phyloP scores from a whole-genome alignment of 2,113 vertebrate species.

The Thomomys bottae region DNA sequence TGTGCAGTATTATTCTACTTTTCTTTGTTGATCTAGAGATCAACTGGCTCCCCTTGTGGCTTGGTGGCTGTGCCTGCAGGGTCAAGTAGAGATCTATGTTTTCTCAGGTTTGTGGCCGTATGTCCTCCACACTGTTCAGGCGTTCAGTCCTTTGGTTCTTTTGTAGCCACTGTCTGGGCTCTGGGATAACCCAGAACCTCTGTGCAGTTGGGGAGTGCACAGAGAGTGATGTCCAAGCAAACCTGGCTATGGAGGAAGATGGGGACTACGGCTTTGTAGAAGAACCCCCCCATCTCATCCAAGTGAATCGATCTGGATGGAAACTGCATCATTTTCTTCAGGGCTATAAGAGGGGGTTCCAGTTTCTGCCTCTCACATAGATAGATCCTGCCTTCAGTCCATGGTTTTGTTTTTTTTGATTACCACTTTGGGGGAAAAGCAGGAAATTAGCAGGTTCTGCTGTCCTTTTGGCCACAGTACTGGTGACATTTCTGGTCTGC shows the following conservation, averaged over 20 bases:
- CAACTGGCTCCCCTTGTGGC: too few species aligned
- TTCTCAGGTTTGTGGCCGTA: not conserved
- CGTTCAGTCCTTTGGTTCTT: too few species aligned
- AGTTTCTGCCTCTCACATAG: too few species aligned
- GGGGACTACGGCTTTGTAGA: not conserved
- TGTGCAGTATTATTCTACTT: too few species aligned
- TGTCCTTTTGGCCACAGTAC: not conserved
- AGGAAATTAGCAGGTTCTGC: not conserved
- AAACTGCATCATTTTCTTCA: not conserved
- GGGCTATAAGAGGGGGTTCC: not conserved
- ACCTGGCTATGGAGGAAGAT: not conserved
- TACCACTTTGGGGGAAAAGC: not conserved
- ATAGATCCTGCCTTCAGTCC: not conserved
- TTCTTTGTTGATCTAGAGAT: not conserved
- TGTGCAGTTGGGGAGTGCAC: too few species aligned
- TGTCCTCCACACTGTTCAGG: not conserved
- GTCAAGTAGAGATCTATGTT: not conserved
- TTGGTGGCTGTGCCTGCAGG: not conserved
- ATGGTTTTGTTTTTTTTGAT: too few species aligned
- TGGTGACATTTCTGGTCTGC: not conserved
- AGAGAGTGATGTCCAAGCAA: not conserved
- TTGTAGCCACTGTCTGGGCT: not conserved
- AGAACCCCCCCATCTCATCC: not conserved
- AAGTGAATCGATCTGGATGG: not conserved
- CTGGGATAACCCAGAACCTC: not conserved